Conservation (phyloP, 92 coral and sea anemone genomes). For the Micromussa lordhowensis region DNA sequence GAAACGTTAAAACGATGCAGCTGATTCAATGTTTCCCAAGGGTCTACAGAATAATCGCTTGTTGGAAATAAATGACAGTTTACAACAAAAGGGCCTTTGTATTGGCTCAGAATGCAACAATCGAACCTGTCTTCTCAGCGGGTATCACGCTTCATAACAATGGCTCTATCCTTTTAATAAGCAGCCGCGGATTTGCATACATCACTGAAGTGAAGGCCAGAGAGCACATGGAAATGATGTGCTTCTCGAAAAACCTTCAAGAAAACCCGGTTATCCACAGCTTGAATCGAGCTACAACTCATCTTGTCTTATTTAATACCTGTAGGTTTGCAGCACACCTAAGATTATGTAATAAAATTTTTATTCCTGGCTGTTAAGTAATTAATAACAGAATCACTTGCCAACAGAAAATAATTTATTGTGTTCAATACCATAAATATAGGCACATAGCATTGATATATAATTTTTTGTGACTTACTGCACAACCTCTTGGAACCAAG, state of each 20-base stretch:
- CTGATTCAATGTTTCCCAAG: slow-evolving; percentile 37
- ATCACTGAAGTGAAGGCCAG: slow-evolving; percentile 11
- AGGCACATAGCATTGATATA: slow-evolving; percentile 48
- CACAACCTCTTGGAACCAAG: slow-evolving; percentile 34
- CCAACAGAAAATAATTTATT: slow-evolving; percentile 78
- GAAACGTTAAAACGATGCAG: slow-evolving; percentile 17
- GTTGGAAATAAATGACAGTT: slow-evolving; percentile 39
- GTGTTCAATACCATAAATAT: slow-evolving; percentile 76
- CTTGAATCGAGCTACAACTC: neutral
- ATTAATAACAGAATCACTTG: slow-evolving; percentile 39
- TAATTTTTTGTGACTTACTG: slow-evolving; percentile 25
- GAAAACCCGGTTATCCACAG: neutral
- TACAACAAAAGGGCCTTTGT: slow-evolving; percentile 53
- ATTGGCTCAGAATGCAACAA: slow-evolving; percentile 34
- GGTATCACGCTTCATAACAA: slow-evolving; percentile 68
- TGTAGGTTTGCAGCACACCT: neutral
- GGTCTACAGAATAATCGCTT: slow-evolving; percentile 25
- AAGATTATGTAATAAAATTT: slow-evolving; percentile 24
- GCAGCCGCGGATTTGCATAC: slow-evolving; percentile 65
- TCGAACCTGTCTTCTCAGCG: slow-evolving; percentile 64
- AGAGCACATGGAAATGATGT: slow-evolving; percentile 73
- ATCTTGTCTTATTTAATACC: neutral
- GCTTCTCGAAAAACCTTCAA: slow-evolving; percentile 11
- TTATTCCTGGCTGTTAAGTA: slow-evolving; percentile 8
- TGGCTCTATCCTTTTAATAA: slow-evolving; percentile 29